Evolutionary conservation across 1,140 invertebrate genomes (phyloP).

Genomic region (Orius insidiosus): DNA sequence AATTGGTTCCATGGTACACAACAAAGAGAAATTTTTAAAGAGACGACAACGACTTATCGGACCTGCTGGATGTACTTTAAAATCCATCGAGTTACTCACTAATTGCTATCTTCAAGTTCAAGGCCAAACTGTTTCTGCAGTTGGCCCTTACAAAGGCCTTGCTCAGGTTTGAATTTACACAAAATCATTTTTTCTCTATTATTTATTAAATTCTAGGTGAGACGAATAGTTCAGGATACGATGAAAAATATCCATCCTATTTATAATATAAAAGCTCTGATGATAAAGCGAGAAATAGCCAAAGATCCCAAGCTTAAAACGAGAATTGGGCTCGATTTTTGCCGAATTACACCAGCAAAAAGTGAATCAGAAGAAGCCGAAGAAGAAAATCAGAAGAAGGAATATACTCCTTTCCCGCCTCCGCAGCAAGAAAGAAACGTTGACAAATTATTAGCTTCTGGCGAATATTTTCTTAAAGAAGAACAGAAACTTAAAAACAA

Average conservation of each 20-base stretch:
- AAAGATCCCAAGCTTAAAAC: slow-evolving; percentile 82
- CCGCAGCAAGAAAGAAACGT: slow-evolving; percentile 81
- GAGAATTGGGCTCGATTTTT: slow-evolving; percentile 96
- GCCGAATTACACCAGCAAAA: slow-evolving; percentile 78
- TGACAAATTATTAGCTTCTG: slow-evolving; percentile 83
- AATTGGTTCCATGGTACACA: slow-evolving; percentile 77
- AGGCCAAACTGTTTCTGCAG: slow-evolving; percentile 90
- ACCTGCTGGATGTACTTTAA: slow-evolving; percentile 89
- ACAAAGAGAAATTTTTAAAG: slow-evolving; percentile 92
- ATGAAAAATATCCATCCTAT: slow-evolving; percentile 99
- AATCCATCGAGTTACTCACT: slow-evolving; percentile 95
- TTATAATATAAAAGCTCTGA: slow-evolving; percentile 94
- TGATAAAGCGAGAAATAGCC: slow-evolving; percentile 91
- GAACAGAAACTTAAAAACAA: slow-evolving; percentile 56
- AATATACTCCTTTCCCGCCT: slow-evolving; percentile 96
- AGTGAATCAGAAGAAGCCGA: slow-evolving; percentile 61
- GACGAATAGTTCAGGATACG: slow-evolving; percentile 86
- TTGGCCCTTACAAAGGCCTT: slow-evolving; percentile 90
- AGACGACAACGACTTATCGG: slow-evolving; percentile 88
- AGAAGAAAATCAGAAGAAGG: slow-evolving; percentile 79
- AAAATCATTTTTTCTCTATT: too few relatives aligned
- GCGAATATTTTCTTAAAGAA: slow-evolving; percentile 90
- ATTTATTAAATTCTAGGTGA: slow-evolving; percentile 33
- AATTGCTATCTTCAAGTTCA: slow-evolving; percentile 95
- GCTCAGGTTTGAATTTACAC: too few relatives aligned